Percentiles rank a stretch among this genome's conserved stretches.
Evolutionary conservation across 2,888 invertebrate species (phyloP).

Genomic region (Tuberolachnus salignus): DNA sequence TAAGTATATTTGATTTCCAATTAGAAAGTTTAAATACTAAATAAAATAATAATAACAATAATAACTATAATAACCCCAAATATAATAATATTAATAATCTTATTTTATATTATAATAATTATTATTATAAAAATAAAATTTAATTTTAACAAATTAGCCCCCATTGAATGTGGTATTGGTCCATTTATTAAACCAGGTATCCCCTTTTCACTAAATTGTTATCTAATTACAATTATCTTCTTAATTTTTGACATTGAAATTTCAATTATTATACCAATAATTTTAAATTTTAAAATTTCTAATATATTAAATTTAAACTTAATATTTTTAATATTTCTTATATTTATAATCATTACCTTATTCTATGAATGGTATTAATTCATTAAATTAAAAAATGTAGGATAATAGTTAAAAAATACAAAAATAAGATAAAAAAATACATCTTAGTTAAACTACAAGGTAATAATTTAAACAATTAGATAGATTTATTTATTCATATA

Average conservation of each 20-base stretch:
- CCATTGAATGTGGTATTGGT: constrained; percentile 72
- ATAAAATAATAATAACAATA: constrained; percentile 23
- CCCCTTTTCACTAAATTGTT: constrained; percentile 63
- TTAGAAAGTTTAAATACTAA: constrained; percentile 19
- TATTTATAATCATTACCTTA: constrained; percentile 22
- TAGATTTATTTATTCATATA: no score
- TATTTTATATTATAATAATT: background rate
- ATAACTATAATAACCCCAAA: background rate
- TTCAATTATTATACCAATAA: constrained; percentile 24
- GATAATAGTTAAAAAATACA: constrained; percentile 31
- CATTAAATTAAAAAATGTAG: constrained; percentile 32
- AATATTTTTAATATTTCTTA: constrained; percentile 2
- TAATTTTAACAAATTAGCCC: constrained; percentile 71
- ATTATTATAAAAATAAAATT: constrained; percentile 65
- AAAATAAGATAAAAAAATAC: no score
- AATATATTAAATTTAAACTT: constrained; percentile 60
- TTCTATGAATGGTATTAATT: constrained; percentile 31
- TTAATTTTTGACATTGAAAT: constrained; percentile 32
- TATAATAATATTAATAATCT: background rate
- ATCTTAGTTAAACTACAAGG: no score
- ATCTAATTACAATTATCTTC: constrained; percentile 22
- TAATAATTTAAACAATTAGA: no score
- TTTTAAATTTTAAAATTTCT: constrained; percentile 24
- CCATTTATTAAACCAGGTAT: constrained; percentile 65
- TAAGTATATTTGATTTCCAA: constrained; percentile 36